phyloP scores from a whole-genome alignment of 2,113 vertebrate species.

The Scomber colias region DNA sequence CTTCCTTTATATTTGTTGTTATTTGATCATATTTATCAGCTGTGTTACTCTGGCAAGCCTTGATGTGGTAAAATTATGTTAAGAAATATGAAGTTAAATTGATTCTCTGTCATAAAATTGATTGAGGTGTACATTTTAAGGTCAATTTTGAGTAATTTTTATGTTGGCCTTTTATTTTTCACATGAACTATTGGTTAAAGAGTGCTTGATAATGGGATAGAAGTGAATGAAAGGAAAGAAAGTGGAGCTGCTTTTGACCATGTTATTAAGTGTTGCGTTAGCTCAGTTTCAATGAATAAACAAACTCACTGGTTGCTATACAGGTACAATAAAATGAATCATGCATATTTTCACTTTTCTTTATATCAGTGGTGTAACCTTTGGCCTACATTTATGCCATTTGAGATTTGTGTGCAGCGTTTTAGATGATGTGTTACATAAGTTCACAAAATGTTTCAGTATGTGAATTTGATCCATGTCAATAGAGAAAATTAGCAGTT shows the following conservation, averaged over 20 bases:
- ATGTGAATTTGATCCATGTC: neutral
- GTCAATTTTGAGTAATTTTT: no score
- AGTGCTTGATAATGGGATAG: neutral
- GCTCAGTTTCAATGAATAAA: constrained; percentile 12
- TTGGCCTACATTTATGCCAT: constrained; percentile 35
- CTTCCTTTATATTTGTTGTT: neutral
- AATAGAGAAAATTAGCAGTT: constrained; percentile 4
- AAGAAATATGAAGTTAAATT: no score
- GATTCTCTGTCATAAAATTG: no score
- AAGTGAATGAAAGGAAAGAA: neutral
- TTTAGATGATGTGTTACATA: constrained; percentile 40
- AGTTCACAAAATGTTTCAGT: constrained; percentile 16
- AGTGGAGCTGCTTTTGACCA: neutral
- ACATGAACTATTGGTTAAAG: no score
- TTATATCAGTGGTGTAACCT: constrained; percentile 45
- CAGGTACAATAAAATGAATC: neutral
- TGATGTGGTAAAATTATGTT: no score
- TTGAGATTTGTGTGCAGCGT: constrained; percentile 24
- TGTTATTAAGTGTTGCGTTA: neutral
- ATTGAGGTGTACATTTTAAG: no score
- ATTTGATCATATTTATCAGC: no score
- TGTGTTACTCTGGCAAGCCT: no score
- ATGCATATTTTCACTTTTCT: neutral
- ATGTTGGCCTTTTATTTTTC: no score
- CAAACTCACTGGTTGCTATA: neutral